phyloP scores from a whole-genome alignment of 35 echinoderm and acorn worm species.

The Heliocidaris erythrogramma region DNA sequence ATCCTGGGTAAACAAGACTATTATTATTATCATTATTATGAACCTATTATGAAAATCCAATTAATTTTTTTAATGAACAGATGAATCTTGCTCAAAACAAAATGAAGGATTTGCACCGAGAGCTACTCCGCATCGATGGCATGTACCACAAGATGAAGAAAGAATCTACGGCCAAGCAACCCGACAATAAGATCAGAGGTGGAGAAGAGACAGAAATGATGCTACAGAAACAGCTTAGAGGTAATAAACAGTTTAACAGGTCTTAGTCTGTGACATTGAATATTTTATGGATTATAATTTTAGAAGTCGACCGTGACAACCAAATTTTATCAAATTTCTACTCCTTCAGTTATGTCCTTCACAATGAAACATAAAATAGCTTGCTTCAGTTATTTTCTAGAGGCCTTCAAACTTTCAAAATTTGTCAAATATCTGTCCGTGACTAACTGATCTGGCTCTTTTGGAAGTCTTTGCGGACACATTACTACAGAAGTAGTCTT shows the following conservation, averaged over 20 bases:
- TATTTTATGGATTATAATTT: no score
- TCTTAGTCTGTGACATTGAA: neutral
- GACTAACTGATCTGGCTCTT: no score
- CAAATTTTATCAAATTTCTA: no score
- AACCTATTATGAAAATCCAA: neutral
- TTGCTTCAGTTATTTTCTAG: no score
- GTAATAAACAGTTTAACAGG: neutral
- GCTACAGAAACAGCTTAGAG: neutral
- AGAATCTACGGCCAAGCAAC: neutral
- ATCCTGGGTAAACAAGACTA: neutral
- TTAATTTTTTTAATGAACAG: neutral
- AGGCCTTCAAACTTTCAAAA: no score
- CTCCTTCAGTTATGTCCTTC: no score
- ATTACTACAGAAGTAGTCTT: no score
- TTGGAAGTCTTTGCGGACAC: no score
- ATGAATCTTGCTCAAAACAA: constrained; percentile 7
- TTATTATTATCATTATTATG: neutral
- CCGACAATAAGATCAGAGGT: neutral
- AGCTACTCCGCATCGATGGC: neutral
- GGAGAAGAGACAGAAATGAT: neutral
- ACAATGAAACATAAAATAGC: no score
- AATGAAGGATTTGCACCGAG: neutral
- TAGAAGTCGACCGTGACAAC: no score
- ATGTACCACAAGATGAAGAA: constrained; percentile 27
- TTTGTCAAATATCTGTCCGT: no score